Conservation (phyloP, 2,113 vertebrate genomes). For the Isurus oxyrinchus region DNA sequence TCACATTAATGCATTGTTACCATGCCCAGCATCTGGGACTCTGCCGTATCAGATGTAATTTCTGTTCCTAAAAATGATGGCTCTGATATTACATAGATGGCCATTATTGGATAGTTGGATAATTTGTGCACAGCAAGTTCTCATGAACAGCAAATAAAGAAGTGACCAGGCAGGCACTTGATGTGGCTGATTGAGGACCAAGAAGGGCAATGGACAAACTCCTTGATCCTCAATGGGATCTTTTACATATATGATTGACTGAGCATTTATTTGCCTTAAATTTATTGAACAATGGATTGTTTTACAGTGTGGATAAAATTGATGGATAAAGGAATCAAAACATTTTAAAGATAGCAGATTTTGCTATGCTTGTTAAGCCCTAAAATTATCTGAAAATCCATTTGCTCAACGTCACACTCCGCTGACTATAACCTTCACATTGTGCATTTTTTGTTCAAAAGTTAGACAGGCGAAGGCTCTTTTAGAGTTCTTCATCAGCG, state of each 20-base stretch:
- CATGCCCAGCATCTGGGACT: no score
- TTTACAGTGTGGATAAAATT: not conserved
- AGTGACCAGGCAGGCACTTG: not conserved
- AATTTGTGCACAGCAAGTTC: conserved; percentile 2
- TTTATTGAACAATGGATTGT: not conserved
- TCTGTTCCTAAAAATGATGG: no score
- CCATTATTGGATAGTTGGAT: not conserved
- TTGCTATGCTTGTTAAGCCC: not conserved
- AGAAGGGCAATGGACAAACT: not conserved
- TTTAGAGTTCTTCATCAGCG: no score
- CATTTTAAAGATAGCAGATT: not conserved
- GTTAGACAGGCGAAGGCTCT: no score
- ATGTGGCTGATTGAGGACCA: not conserved
- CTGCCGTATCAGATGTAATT: no score
- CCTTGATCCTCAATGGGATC: not conserved
- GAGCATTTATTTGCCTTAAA: not conserved
- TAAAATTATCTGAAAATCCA: not conserved
- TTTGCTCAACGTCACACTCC: not conserved
- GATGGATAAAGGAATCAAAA: not conserved
- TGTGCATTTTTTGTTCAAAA: no score
- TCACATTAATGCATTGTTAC: no score
- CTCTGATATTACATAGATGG: no score
- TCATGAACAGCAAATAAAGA: not conserved
- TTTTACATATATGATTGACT: not conserved
- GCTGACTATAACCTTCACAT: not conserved